Base-by-base conservation (phyloP, 2,113 vertebrate species). In the Pluvialis apricaria region DNA sequence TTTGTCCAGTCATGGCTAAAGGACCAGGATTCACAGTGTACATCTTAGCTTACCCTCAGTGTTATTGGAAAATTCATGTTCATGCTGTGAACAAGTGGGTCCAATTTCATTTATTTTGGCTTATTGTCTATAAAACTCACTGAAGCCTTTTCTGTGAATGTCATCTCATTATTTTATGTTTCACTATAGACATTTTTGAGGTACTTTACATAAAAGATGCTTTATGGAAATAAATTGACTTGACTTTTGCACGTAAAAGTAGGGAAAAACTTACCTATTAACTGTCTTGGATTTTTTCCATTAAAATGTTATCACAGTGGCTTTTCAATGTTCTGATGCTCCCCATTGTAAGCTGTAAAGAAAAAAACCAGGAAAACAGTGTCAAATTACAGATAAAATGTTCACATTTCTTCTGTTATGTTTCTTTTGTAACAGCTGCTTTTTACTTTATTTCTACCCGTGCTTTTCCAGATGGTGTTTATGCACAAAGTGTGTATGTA, bases 141-240 rank as follows among this genome's bases (percentile, higher is more conserved):
- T 84, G 72, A 94, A 84, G 9, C 11, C 69, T 13, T 68, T 86
- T 45, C 68, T 69, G 32, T 76, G 65, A 86, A 55, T 68, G 15
- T 9, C 17, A 49, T 65, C 42, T 92, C 77, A 90, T 95, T 88
- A 88, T 90, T 95, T 93, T 86, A 47, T 57, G n/a, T 55, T 92
- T 82, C 73, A 45, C 20, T n/a, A 15, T 40, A 34, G 45, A 54
- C 24, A 83, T 82, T 85, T 82, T 86, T 79, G 38, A 92, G 16
- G 12, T 70, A 73, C 6, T 83, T 70, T 64, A 54, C 21, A 45
- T 28, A 47, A 80, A 89, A 91, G 5, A 47, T 82, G 54, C 2
- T 54, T 87, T 88, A n/a, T 51, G 42, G 69, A 92, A 94, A 85
- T 91, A 80, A 90, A 84, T 81, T 72, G 5, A n/a, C 70, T 85